A percentile compares a stretch with the other conserved stretches of the same genome.
phyloP scores from a whole-genome alignment of 2,797 vertebrate species.

The Poeciliopsis infans region DNA sequence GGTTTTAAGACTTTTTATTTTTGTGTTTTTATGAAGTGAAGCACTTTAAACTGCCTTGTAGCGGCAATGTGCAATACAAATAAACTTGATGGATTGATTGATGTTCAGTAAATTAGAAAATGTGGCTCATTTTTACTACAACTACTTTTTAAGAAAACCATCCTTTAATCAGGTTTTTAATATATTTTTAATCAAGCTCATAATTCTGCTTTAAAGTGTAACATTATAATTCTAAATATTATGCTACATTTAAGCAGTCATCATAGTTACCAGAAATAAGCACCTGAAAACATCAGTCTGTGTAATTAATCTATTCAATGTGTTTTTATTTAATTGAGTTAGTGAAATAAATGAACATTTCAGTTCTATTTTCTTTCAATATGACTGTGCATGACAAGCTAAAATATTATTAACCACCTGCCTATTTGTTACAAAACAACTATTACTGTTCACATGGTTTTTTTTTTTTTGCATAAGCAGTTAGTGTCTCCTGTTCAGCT shows the following conservation, averaged over 20 bases:
- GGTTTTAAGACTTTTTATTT: too few relatives aligned
- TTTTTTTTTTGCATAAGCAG: neutral
- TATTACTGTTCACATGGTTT: neutral
- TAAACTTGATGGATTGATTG: neutral
- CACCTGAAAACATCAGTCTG: neutral
- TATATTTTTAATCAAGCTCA: neutral
- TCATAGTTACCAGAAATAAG: neutral
- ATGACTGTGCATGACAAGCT: neutral
- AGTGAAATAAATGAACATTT: neutral
- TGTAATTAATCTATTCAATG: neutral
- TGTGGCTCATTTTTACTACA: neutral
- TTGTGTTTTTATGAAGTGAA: too few relatives aligned
- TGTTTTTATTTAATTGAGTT: neutral
- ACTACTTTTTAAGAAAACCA: neutral
- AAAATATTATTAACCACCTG: neutral
- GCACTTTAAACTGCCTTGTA: too few relatives aligned
- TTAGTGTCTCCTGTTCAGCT: conserved; percentile 18
- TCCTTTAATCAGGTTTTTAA: neutral
- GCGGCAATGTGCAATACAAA: too few relatives aligned
- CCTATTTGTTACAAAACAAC: neutral
- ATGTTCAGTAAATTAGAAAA: neutral
- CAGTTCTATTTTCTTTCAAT: neutral
- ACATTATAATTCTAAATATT: neutral
- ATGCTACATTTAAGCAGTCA: neutral
- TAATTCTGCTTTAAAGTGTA: neutral